Conservation (phyloP, 2,113 vertebrate genomes). For the Neodon shergylaensis region DNA sequence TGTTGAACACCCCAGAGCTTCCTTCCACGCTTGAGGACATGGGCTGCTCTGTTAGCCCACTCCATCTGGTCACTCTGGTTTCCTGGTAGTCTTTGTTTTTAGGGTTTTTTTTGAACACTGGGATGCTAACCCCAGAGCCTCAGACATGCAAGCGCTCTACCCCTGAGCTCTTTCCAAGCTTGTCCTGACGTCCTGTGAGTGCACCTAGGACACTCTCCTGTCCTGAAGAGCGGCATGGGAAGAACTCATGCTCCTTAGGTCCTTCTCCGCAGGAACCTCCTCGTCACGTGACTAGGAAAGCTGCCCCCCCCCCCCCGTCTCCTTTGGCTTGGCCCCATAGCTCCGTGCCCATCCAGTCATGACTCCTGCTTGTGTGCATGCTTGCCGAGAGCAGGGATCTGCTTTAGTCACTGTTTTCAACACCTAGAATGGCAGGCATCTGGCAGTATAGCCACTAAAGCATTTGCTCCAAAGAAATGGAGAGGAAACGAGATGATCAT, state of each 20-base stretch:
- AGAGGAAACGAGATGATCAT: not conserved
- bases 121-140: not conserved
- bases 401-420: not conserved
- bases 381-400: not conserved
- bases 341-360: not conserved
- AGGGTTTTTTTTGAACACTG: not conserved
- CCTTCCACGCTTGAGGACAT: not conserved
- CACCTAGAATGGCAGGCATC: not conserved
- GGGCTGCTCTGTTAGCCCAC: not conserved
- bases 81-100: not conserved
- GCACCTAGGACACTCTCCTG: not conserved
- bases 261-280: not conserved
- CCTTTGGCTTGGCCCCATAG: not conserved
- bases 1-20: not conserved
- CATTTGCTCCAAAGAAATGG: not conserved
- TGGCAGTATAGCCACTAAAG: not conserved
- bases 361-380: not conserved
- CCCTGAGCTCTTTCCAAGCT: not conserved
- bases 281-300: not conserved
- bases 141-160: not conserved
- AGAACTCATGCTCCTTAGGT: not conserved
- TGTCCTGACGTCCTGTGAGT: not conserved
- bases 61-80: not conserved
- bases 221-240: not conserved
- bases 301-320: not conserved